phyloP scores from a whole-genome alignment of 2,797 vertebrate species.

The Caiman crocodilus region DNA sequence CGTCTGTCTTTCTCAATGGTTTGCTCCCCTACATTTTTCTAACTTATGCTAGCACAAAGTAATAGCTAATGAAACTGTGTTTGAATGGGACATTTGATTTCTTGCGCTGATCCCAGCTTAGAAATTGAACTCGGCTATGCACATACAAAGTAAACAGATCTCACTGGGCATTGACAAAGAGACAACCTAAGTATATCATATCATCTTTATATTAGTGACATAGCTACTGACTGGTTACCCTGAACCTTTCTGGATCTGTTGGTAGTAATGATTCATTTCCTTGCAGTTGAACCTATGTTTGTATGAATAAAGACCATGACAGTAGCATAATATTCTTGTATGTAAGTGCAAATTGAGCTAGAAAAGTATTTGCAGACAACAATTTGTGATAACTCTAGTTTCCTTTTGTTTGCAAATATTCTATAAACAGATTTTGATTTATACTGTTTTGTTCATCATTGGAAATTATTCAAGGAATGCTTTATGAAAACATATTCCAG shows the following conservation, averaged over 20 bases:
- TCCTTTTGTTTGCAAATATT: neutral
- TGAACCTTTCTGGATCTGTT: neutral
- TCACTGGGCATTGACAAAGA: constrained; percentile 62
- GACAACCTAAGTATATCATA: neutral
- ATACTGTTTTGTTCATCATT: neutral
- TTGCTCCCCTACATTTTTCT: constrained; percentile 50
- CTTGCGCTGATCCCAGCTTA: constrained; percentile 39
- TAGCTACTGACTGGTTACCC: neutral
- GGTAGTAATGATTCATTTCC: neutral
- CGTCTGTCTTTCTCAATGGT: constrained; percentile 45
- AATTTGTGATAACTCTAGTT: neutral
- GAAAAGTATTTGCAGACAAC: neutral
- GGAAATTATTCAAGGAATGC: neutral
- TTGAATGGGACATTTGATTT: constrained; percentile 41
- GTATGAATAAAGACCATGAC: neutral
- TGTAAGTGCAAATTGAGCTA: neutral
- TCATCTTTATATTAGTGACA: neutral
- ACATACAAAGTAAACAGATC: constrained; percentile 74
- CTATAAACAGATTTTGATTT: neutral
- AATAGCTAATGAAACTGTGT: constrained; percentile 38
- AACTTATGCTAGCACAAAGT: constrained; percentile 60
- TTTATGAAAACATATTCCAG: neutral
- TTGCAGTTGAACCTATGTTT: neutral
- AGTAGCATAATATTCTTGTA: neutral
- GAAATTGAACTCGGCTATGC: constrained; percentile 44